Evolutionary conservation across 2,888 invertebrate species (phyloP).

Genomic region (Itoplectis maculator): DNA sequence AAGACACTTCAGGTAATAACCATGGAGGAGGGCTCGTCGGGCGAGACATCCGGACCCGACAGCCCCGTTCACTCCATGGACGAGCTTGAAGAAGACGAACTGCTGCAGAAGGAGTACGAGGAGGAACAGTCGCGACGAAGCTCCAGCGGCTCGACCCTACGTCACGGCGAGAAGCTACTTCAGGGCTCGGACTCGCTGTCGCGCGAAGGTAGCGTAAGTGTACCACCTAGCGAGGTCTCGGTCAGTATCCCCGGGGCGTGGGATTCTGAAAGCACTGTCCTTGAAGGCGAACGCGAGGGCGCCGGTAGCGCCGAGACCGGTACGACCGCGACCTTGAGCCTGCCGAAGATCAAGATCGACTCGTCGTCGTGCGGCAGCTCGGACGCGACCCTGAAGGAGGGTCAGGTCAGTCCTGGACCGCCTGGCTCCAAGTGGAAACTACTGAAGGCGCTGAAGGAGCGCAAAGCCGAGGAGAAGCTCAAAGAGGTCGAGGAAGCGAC

Average conservation of each 20-base stretch:
- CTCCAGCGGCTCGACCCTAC: slow-evolving; percentile 84
- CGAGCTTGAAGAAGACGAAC: slow-evolving; percentile 89
- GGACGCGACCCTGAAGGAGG: slow-evolving; percentile 82
- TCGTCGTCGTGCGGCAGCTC: slow-evolving; percentile 81
- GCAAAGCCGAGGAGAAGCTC: slow-evolving; percentile 94
- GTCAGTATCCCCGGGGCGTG: slow-evolving; percentile 83
- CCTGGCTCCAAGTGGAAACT: slow-evolving; percentile 96
- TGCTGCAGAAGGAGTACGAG: slow-evolving; percentile 84
- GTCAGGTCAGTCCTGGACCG: slow-evolving; percentile 84
- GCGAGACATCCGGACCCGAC: slow-evolving; percentile 95
- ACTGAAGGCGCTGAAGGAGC: slow-evolving; percentile 94
- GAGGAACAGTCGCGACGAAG: slow-evolving; percentile 82
- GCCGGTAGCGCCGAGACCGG: slow-evolving; percentile 80
- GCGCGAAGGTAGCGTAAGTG: slow-evolving; percentile 84
- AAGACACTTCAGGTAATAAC: slow-evolving; percentile 72
- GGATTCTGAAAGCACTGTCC: slow-evolving; percentile 83
- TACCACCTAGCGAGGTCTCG: slow-evolving; percentile 83
- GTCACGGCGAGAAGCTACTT: slow-evolving; percentile 80
- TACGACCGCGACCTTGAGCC: slow-evolving; percentile 81
- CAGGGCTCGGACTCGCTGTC: slow-evolving; percentile 82
- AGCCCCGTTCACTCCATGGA: slow-evolving; percentile 91
- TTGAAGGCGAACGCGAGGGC: slow-evolving; percentile 81
- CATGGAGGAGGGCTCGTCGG: slow-evolving; percentile 90
- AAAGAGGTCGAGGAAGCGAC: slow-evolving; percentile 85
- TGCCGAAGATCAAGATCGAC: slow-evolving; percentile 86